Evolutionary conservation across 2,888 invertebrate genomes (phyloP), one percentile per base, ranked within the genome.

Genomic region (Portevinia maculata): DNA sequence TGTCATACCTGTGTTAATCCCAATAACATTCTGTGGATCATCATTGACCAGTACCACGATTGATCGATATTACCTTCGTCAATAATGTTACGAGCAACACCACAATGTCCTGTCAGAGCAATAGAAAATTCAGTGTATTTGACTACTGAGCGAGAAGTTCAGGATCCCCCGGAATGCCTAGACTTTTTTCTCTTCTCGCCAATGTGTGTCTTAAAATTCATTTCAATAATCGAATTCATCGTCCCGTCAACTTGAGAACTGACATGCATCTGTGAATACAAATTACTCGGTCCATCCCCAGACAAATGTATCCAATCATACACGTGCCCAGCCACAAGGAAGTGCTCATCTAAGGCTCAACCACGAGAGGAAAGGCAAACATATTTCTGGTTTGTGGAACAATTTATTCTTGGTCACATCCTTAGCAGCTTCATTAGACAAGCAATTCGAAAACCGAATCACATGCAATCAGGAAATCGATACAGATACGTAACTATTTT

Each of bases 321-420:
- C 30, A 19, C 15, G 11, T 44, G 28, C 30, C 37, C 30, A 17
- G 30, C 48, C 57, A 30, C 44, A 67, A 8, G 50, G 28, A 52
- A 44, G 30, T 24, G 17, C 59, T 46, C 53, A 69, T 69, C 60
- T 60, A 39, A 34, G 8, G 48, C 50, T 64, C 50, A 41, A n/a
- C 76, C 76, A 34, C 62, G 70, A 41, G 70, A 50, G 76, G 70
- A 50, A 57, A 37, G 57, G 19, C 13, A 7, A 24, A 50, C 55
- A 69, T 60, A 62, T 39, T 28, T 64, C 24, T 32, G 78, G 64
- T 59, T 65, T 53, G 64, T 28, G 21, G 46, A 7, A 65, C 59
- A 79, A 71, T 79, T 71, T 71, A 71, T 79, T 52, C 41, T 78
- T 44, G 78, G 78, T 78, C 71, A 78, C 78, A 78, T 64, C 64